Conservation (phyloP, 2,113 vertebrate species). For the Bubo blakistoni region DNA sequence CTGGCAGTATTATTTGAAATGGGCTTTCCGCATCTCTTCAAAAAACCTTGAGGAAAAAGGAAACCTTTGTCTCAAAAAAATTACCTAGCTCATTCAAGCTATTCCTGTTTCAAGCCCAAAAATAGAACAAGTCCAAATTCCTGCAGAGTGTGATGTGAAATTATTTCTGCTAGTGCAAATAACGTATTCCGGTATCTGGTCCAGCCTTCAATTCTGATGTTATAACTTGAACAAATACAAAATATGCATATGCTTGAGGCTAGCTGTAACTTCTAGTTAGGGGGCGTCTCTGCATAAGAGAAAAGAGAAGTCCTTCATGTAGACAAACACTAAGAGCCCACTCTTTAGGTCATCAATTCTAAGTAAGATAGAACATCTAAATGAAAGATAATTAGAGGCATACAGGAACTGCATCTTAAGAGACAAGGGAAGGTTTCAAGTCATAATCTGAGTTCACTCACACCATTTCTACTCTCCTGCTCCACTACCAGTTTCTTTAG, state of each 20-base stretch:
- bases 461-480: neutral
- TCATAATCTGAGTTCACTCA: neutral
- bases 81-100: neutral
- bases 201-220: neutral
- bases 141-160: neutral
- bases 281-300: neutral
- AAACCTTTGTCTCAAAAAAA: slow-evolving; percentile 41
- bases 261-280: neutral
- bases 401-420: neutral
- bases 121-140: slow-evolving; percentile 21
- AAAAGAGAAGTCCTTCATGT: neutral
- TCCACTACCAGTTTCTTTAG: neutral
- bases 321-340: neutral
- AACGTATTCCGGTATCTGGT: neutral
- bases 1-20: neutral
- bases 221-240: neutral
- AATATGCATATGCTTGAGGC: neutral
- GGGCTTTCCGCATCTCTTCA: neutral
- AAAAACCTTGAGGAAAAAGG: slow-evolving; percentile 30
- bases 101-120: neutral
- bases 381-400: neutral
- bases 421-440: neutral
- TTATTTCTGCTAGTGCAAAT: slow-evolving; percentile 21
- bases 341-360: neutral
- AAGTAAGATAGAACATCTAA: neutral